These are phyloP conservation scores for Diaphora mendica DNA, from an alignment of 2,888 invertebrate genomes.

Conservation along the genomic window DNA sequence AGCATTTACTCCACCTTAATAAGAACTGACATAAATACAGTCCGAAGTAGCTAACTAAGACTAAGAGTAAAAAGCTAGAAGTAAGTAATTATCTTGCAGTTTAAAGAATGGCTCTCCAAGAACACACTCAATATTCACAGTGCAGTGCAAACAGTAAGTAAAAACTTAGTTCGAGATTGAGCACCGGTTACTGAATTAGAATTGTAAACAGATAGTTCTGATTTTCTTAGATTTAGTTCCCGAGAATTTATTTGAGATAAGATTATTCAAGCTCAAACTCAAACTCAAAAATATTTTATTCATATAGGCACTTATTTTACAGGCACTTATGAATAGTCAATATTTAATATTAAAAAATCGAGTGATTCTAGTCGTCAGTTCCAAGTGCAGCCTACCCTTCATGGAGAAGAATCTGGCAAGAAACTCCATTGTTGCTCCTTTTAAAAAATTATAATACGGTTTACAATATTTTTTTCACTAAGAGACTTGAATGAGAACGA, in stretches of 20 bases:
- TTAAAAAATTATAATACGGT: no score
- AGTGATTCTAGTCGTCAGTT: no score
- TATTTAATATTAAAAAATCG: no score
- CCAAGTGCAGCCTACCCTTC: no score
- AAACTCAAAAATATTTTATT: no score
- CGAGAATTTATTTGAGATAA: background rate
- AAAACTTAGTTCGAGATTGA: constrained; percentile 17
- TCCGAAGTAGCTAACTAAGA: constrained; percentile 29
- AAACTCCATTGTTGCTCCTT: no score
- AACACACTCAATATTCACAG: constrained; percentile 23
- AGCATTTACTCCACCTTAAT: constrained; percentile 10
- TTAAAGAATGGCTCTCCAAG: constrained; percentile 33
- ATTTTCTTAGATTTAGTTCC: background rate
- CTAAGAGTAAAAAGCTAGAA: constrained; percentile 37
- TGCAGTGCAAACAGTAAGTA: constrained; percentile 21
- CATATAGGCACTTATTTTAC: no score
- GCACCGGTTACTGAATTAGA: background rate
- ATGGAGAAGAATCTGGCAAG: no score
- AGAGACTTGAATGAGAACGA: no score
- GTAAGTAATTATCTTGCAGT: constrained; percentile 42
- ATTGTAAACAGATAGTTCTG: constrained; percentile 9
- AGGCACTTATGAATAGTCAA: no score
- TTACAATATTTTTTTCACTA: no score
- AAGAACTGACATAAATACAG: constrained; percentile 38
- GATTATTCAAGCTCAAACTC: no score